A percentile compares a stretch with the other conserved stretches of the same genome.
Evolutionary conservation across 2,113 vertebrate genomes (phyloP).

Genomic region (Nettapus auritus): DNA sequence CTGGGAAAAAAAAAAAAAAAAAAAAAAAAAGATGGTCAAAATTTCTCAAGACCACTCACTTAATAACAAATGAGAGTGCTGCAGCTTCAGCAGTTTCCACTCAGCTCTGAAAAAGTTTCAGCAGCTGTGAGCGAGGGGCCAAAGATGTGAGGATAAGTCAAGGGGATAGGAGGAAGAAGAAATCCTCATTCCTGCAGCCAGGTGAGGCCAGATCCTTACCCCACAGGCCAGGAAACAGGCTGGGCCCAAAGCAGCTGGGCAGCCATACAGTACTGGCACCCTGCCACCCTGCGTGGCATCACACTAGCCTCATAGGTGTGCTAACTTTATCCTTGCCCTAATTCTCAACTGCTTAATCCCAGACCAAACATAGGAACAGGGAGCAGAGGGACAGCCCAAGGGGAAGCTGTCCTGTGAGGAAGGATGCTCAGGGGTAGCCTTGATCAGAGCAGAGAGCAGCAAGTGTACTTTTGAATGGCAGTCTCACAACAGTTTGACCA

Average conservation of each 20-base stretch:
- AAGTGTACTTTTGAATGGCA: neutral
- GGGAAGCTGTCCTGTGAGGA: neutral
- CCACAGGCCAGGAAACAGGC: neutral
- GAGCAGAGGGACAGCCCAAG: neutral
- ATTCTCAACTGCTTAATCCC: neutral
- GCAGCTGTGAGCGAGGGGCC: neutral
- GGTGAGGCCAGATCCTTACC: rapidly evolving
- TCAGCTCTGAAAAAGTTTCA: neutral
- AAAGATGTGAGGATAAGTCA: neutral
- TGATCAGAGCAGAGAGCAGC: neutral
- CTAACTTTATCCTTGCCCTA: neutral
- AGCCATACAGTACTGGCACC: rapidly evolving
- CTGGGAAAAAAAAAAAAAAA: neutral
- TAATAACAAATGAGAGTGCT: neutral
- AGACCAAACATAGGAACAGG: neutral
- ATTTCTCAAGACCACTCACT: neutral
- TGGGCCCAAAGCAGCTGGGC: neutral
- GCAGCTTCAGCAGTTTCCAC: neutral
- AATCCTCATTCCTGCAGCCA: neutral
- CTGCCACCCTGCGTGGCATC: neutral
- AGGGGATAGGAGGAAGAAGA: neutral
- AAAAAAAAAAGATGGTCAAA: neutral
- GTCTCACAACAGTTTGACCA: neutral
- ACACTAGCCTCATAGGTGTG: neutral
- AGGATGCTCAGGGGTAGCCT: neutral